Evolutionary conservation across 2,113 vertebrate genomes (phyloP).

Genomic region (Oncorhynchus mykiss): DNA sequence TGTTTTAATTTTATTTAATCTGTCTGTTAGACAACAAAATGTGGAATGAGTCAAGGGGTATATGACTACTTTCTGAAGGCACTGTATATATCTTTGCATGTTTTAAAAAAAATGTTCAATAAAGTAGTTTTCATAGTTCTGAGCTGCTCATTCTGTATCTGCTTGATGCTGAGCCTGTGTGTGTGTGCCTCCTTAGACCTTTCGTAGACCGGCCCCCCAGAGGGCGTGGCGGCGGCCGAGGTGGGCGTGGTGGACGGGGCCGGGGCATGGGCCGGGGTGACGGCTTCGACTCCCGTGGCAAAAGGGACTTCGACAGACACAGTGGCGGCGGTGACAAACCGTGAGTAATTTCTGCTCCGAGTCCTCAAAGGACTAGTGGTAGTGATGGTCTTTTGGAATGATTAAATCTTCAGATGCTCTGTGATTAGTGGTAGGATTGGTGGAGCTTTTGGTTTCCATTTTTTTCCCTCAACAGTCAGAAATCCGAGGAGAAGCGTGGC

Average conservation of each 20-base stretch:
- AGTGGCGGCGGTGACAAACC: slow-evolving; percentile 90
- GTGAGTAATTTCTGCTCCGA: slow-evolving; percentile 76
- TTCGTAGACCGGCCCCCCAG: slow-evolving; percentile 87
- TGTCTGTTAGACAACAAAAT: too few relatives aligned
- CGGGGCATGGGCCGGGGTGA: slow-evolving; percentile 92
- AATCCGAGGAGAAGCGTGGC: slow-evolving; percentile 92
- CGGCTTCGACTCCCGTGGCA: slow-evolving; percentile 95
- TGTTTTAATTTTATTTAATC: too few relatives aligned
- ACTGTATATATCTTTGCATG: too few relatives aligned
- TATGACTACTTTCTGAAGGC: too few relatives aligned
- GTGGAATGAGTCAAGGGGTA: too few relatives aligned
- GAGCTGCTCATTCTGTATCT: too few relatives aligned
- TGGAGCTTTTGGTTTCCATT: too few relatives aligned
- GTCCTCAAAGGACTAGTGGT: neutral
- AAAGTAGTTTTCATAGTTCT: too few relatives aligned
- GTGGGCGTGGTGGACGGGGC: slow-evolving; percentile 88
- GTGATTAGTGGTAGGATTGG: too few relatives aligned
- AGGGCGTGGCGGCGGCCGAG: slow-evolving; percentile 86
- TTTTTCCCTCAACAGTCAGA: slow-evolving; percentile 87
- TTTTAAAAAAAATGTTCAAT: too few relatives aligned
- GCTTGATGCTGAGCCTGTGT: too few relatives aligned
- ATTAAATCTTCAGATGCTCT: too few relatives aligned
- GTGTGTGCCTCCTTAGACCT: slow-evolving; percentile 68
- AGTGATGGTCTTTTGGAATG: neutral
- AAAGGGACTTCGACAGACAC: slow-evolving; percentile 96